These are phyloP conservation scores for Gorsachius goisagi DNA, from an alignment of 2,113 vertebrate species.

Conservation along the genomic window DNA sequence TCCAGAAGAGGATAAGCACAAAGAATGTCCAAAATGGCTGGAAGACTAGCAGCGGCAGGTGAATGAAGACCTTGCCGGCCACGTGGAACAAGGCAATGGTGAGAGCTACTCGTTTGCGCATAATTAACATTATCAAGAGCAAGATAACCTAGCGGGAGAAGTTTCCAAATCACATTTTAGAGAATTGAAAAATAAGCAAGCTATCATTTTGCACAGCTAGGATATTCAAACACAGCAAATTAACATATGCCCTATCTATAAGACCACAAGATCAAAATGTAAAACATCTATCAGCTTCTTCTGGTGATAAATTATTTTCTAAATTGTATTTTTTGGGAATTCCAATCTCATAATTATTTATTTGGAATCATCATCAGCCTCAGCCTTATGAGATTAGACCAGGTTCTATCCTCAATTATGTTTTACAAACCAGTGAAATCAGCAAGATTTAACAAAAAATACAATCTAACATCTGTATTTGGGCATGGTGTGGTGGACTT, in stretches of 20 bases:
- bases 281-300: not conserved
- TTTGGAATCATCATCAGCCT: not conserved
- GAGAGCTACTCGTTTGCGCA: constrained; percentile 94
- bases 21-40: constrained; percentile 97
- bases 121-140: constrained; percentile 92
- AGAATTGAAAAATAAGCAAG: not conserved
- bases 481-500: not conserved
- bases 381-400: not conserved
- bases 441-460: not conserved
- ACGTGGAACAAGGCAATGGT: constrained; percentile 97
- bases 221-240: not conserved
- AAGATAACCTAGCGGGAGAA: constrained; percentile 81
- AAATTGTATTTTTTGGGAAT: not conserved
- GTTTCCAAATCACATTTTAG: not conserved
- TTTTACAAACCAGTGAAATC: not conserved
- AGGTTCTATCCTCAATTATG: not conserved
- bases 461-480: not conserved
- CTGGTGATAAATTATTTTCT: not conserved
- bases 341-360: not conserved
- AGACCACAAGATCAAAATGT: not conserved
- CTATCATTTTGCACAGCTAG: not conserved
- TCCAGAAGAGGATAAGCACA: constrained; percentile 91
- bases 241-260: not conserved
- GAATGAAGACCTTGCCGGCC: constrained; percentile 96
- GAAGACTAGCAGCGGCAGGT: constrained; percentile 91